Conservation (phyloP, 2,113 vertebrate genomes). For the Mobula hypostoma region DNA sequence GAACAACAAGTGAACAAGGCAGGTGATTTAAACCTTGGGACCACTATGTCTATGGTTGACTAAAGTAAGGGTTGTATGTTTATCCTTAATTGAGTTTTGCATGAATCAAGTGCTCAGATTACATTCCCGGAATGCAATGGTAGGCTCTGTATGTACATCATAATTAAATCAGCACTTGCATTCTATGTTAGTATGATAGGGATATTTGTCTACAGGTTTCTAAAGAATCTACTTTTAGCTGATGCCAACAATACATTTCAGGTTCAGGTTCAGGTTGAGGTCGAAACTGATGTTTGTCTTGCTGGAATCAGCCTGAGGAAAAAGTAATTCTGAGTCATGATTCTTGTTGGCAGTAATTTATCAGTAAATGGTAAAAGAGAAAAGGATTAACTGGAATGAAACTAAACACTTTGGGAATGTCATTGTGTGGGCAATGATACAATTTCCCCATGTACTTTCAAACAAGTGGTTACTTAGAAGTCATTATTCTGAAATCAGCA, state of each 20-base stretch:
- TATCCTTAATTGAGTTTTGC: not conserved
- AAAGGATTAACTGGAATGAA: not conserved
- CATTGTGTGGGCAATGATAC: not conserved
- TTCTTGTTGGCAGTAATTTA: not conserved
- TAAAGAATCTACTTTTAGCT: not conserved
- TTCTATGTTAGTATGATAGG: not conserved
- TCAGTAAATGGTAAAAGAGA: not conserved
- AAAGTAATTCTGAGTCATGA: not conserved
- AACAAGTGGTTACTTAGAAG: not conserved
- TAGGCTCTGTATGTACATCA: not conserved
- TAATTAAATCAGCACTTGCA: not conserved
- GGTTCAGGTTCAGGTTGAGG: not conserved
- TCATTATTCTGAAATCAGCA: not conserved
- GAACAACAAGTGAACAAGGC: not conserved
- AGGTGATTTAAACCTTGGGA: not conserved
- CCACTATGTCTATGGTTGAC: not conserved
- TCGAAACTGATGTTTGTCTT: not conserved
- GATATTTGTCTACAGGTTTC: not conserved
- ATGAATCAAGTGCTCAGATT: not conserved
- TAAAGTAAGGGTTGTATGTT: not conserved
- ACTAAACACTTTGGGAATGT: not conserved
- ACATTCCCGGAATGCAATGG: not conserved
- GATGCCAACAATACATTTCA: not conserved
- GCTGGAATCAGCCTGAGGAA: not conserved
- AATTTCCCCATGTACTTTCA: not conserved